These are phyloP conservation scores for Aleiodes alternator DNA, from an alignment of 2,888 invertebrate species.

Conservation along the genomic window DNA sequence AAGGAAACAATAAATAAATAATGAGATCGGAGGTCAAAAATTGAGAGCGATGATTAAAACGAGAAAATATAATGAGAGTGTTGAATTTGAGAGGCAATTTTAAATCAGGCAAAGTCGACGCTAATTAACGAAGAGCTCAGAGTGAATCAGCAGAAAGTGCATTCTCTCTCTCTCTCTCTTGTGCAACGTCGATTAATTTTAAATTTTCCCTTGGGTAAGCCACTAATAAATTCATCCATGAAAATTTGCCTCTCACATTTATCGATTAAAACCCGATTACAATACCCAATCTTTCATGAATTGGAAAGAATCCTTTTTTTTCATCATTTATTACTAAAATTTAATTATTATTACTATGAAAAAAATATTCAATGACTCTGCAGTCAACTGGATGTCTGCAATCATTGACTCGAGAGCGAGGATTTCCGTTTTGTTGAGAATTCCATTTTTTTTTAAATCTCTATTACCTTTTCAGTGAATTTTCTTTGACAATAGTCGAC, in stretches of 20 bases:
- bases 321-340: neutral
- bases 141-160: slow-evolving; percentile 26
- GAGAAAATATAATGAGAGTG: no score
- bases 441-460: no score
- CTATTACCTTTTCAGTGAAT: neutral
- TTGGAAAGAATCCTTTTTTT: neutral
- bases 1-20: no score
- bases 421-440: neutral
- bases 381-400: neutral
- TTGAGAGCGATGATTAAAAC: no score
- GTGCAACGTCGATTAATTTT: slow-evolving; percentile 6
- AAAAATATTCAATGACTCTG: neutral
- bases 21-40: no score
- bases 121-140: slow-evolving; percentile 36
- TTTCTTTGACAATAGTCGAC: neutral
- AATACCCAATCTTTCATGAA: slow-evolving; percentile 14
- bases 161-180: neutral
- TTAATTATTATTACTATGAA: neutral
- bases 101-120: slow-evolving; percentile 21
- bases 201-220: neutral
- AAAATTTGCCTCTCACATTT: slow-evolving; percentile 3
- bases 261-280: slow-evolving; percentile 12
- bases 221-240: slow-evolving; percentile 22
- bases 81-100: slow-evolving; percentile 15
- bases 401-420: slow-evolving; percentile 27